phyloP scores from a whole-genome alignment of 1,140 invertebrate species.

The silkworm (Bombyx mori) region ASM3026992v2 NC_085122.1:1274001-1274500 shows the following conservation, averaged over 20 bases:
- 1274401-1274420: background rate
- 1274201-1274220: conserved; percentile 1
- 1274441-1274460: conserved; percentile 7
- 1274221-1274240: conserved; percentile 8
- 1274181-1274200: background rate
- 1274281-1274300: conserved; percentile 19
- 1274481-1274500: conserved; percentile 9
- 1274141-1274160: background rate
- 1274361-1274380: conserved; percentile 7
- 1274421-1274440: conserved; percentile 15
- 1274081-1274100: background rate
- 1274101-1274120: background rate
- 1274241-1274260: conserved; percentile 2
- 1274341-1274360: conserved; percentile 21
- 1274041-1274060: background rate
- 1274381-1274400: conserved; percentile 4
- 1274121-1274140: conserved; percentile 1
- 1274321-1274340: conserved; percentile 24
- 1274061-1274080: background rate
- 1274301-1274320: conserved; percentile 16
- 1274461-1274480: conserved; percentile 11
- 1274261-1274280: conserved; percentile 10
- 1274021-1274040: background rate
- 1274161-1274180: background rate
- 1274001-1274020: background rate